Evolutionary conservation across 1,140 invertebrate species (phyloP), one percentile per base, ranked within the genome.

Genomic region (Temnothorax nylanderi): DNA sequence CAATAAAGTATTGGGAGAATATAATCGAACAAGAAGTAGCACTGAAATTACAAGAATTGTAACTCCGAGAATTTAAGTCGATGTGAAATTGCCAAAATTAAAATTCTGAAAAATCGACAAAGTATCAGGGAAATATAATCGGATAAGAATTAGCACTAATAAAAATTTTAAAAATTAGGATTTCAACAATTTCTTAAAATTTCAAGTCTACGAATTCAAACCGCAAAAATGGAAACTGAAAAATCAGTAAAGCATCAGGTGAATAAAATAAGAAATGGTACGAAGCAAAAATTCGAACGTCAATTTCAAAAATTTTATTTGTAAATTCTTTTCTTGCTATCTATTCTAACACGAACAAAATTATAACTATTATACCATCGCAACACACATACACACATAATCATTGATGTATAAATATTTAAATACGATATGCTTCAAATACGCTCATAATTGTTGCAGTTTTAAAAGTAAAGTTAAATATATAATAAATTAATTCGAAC

Each of bases 251-350:
- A 41, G 6, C 0, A 44, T 44, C 1, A 67, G 64, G 2, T 21
- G 0, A 62, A 62, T 62, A 3, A 13, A 3, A 13, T 21, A 21
- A 0, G 4, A 67, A 67, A 41, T 65, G 11, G 18, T 16, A 3
- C n/a, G 13, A 44, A 21, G 10, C 4, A 44, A 67, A 21, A 67
- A 34, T 65, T 37, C 0, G 18, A 13, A 6, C 0, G 8, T 41
- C 3, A 67, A 21, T 44, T 67, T 44, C 10, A 21, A 67, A 67
- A 67, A 34, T 67, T 44, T 67, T 67, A 67, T 67, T 67, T 21
- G 10, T 21, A 44, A 67, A 67, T 44, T 67, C 37, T 2, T 44
- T 44, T 26, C 26, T 41, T 4, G n/a, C 64, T 67, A 44, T 41
- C 3, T 62, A 60, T 62, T 32, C 34, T 37, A 21, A 41, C 64